phyloP scores from a whole-genome alignment of 2,888 invertebrate species.

The Hedychridium roseum region DNA sequence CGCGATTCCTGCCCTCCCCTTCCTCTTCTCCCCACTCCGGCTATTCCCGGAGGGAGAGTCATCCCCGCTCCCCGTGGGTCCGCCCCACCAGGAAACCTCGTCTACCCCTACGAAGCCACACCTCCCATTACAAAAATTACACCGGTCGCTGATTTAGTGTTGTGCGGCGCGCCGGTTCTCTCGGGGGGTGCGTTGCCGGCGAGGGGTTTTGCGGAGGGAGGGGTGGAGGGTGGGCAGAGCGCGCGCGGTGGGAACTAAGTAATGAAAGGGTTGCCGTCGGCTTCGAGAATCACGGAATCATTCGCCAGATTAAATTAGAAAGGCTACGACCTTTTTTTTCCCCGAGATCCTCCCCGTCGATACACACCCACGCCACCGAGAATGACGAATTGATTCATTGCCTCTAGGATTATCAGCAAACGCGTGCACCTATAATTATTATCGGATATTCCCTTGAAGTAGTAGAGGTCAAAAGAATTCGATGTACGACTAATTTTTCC shows the following conservation, averaged over 20 bases:
- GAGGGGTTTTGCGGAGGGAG: constrained; percentile 14
- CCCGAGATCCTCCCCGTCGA: constrained; percentile 13
- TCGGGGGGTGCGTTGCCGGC: constrained; percentile 6
- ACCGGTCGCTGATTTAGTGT: constrained; percentile 63
- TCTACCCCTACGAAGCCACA: constrained; percentile 57
- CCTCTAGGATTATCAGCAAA: no score
- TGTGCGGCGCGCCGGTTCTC: constrained; percentile 47
- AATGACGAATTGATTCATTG: no score
- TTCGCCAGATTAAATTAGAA: constrained; percentile 64
- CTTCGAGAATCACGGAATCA: constrained; percentile 63
- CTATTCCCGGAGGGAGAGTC: constrained; percentile 18
- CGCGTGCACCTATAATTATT: constrained; percentile 7
- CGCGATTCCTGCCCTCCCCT: constrained; percentile 32
- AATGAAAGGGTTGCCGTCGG: constrained; percentile 62
- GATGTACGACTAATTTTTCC: no score
- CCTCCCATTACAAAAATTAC: constrained; percentile 65
- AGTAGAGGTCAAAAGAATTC: no score
- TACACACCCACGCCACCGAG: no score
- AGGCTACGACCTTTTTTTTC: constrained; percentile 56
- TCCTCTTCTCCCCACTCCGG: constrained; percentile 32
- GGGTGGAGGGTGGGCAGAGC: constrained; percentile 20
- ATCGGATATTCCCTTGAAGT: no score
- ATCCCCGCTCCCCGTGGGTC: constrained; percentile 30
- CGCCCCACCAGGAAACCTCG: constrained; percentile 32
- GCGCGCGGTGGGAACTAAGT: constrained; percentile 54